Evolutionary conservation across 1,140 invertebrate genomes (phyloP).

Genomic region (Prorops nasuta): DNA sequence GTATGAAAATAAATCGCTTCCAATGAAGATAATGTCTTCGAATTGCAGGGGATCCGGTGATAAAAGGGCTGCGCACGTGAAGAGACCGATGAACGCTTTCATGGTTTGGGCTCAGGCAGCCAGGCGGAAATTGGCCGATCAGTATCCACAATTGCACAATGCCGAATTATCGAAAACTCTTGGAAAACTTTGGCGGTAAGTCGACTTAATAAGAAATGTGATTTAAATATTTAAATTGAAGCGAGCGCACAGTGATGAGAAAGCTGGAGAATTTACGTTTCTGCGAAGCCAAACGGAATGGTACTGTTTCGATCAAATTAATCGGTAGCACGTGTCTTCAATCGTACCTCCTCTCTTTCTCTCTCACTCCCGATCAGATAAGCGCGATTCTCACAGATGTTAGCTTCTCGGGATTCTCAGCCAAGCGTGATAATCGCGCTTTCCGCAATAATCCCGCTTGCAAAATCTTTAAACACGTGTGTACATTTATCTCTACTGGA

Average conservation of each 20-base stretch:
- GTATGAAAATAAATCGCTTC: constrained; percentile 23
- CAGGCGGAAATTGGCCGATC: constrained; percentile 80
- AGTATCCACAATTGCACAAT: constrained; percentile 89
- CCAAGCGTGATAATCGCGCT: constrained; percentile 14
- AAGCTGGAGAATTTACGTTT: constrained; percentile 12
- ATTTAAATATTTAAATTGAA: neutral
- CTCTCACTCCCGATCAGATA: constrained; percentile 32
- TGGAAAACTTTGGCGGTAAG: constrained; percentile 90
- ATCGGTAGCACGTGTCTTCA: constrained; percentile 35
- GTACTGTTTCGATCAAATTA: constrained; percentile 29
- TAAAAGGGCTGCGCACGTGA: constrained; percentile 91
- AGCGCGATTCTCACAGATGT: constrained; percentile 29
- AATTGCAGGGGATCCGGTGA: constrained; percentile 72
- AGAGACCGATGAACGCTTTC: constrained; percentile 93
- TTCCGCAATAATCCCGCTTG: too few species aligned
- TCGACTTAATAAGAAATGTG: constrained; percentile 8
- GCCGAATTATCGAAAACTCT: constrained; percentile 90
- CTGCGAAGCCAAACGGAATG: constrained; percentile 5
- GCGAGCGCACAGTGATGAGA: neutral
- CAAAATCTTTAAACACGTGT: too few species aligned
- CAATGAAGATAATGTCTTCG: constrained; percentile 40
- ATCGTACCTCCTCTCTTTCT: constrained; percentile 21
- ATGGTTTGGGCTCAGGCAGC: constrained; percentile 98
- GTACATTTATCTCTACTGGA: too few species aligned
- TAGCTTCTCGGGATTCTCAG: constrained; percentile 12